These are phyloP conservation scores for Akabosia matsudoensis DNA, from an alignment of 1,140 invertebrate genomes.

Conservation along the genomic window DNA sequence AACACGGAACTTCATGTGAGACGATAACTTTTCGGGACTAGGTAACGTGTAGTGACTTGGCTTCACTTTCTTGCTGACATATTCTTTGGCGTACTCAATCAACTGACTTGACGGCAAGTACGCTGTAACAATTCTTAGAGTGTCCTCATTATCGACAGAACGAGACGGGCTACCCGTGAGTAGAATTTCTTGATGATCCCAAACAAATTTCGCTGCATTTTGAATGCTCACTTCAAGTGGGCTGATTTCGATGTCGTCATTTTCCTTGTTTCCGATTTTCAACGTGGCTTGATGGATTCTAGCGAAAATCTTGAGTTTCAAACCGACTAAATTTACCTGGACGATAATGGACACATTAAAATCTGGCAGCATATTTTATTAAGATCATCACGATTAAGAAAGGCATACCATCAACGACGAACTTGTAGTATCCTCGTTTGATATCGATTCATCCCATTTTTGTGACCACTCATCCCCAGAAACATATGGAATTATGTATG, in stretches of 20 bases:
- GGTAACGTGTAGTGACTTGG: too few species aligned
- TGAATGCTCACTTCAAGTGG: neutral
- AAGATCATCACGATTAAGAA: too few species aligned
- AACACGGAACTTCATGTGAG: neutral
- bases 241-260: neutral
- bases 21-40: too few species aligned
- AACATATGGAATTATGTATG: conserved; percentile 30
- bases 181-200: conserved; percentile 2
- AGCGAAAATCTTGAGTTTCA: conserved; percentile 35
- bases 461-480: conserved; percentile 14
- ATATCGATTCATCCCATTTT: neutral
- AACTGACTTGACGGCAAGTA: conserved; percentile 17
- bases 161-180: neutral
- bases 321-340: conserved; percentile 32
- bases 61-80: neutral
- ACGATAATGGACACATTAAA: neutral
- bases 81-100: conserved; percentile 13
- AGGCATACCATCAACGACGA: conserved; percentile 24
- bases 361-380: neutral
- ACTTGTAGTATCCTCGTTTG: neutral
- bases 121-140: neutral
- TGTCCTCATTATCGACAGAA: too few species aligned
- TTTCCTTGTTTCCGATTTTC: neutral
- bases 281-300: neutral
- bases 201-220: conserved; percentile 22